Conservation (phyloP, 2,888 invertebrate species). For the Zeuzera pyrina region DNA sequence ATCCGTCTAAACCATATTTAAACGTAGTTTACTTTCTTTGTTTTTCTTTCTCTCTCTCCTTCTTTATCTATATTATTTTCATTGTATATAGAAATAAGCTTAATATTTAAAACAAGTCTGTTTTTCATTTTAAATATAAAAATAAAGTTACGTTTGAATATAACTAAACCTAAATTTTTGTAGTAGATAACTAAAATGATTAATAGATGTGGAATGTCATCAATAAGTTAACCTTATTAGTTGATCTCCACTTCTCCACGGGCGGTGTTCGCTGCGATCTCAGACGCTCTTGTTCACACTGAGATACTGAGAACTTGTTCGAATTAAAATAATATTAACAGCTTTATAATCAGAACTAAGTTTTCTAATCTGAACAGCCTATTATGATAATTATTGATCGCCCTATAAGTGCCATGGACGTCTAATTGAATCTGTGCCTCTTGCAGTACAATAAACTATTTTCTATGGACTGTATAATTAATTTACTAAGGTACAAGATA, state of each 20-base stretch:
- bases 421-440: slow-evolving; percentile 20
- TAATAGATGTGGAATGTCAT: slow-evolving; percentile 43
- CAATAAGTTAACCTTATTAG: slow-evolving; percentile 59
- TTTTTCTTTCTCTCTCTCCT: too few relatives aligned
- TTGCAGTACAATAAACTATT: slow-evolving; percentile 11
- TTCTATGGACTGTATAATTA: slow-evolving; percentile 8
- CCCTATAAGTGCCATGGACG: slow-evolving; percentile 13
- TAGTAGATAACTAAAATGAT: slow-evolving; percentile 35
- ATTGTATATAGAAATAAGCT: too few relatives aligned
- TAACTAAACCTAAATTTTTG: too few relatives aligned
- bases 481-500: too few relatives aligned
- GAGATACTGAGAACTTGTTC: slow-evolving; percentile 16
- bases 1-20: too few relatives aligned
- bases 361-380: slow-evolving; percentile 21
- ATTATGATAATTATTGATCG: slow-evolving; percentile 21
- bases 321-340: slow-evolving; percentile 16
- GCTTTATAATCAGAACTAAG: slow-evolving; percentile 20
- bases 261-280: slow-evolving; percentile 23
- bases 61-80: too few relatives aligned
- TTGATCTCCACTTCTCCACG: slow-evolving; percentile 32
- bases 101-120: too few relatives aligned
- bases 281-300: slow-evolving; percentile 22
- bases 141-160: too few relatives aligned
- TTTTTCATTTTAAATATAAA: too few relatives aligned
- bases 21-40: too few relatives aligned